A percentile compares a stretch with the other conserved stretches of the same genome.
phyloP scores from a whole-genome alignment of 2,888 invertebrate species.

The Branchellion lobata region DNA sequence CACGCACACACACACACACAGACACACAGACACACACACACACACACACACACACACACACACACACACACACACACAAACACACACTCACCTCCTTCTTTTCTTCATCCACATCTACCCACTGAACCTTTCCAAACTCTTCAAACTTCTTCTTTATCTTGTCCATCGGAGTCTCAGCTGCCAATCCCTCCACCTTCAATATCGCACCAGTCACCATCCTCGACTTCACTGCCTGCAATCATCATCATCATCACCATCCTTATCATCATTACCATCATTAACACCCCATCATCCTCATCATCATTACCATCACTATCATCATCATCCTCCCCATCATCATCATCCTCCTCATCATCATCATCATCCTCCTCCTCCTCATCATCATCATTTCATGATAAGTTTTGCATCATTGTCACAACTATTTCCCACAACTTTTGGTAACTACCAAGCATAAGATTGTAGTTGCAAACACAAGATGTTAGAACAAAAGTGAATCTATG shows the following conservation, averaged over 20 bases:
- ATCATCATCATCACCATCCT: neutral
- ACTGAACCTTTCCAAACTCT: conserved; percentile 67
- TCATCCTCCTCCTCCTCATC: neutral
- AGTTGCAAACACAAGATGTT: neutral
- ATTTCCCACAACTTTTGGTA: neutral
- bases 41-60: no score
- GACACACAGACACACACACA: no score
- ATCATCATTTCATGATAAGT: neutral
- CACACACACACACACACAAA: no score
- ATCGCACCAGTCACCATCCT: conserved; percentile 47
- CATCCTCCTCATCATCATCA: no score
- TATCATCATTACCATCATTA: neutral
- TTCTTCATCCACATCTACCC: conserved; percentile 75
- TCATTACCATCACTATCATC: no score
- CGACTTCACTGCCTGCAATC: conserved; percentile 25
- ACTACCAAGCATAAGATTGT: neutral
- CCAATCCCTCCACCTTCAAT: conserved; percentile 41
- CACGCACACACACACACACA: no score
- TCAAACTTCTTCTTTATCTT: conserved; percentile 72
- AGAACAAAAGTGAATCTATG: neutral
- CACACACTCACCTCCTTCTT: conserved; percentile 68
- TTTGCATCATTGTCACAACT: neutral
- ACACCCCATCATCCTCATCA: no score
- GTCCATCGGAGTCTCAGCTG: conserved; percentile 65
- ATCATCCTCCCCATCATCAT: no score